Conservation (phyloP, 2,113 vertebrate genomes). For the Strix uralensis region DNA sequence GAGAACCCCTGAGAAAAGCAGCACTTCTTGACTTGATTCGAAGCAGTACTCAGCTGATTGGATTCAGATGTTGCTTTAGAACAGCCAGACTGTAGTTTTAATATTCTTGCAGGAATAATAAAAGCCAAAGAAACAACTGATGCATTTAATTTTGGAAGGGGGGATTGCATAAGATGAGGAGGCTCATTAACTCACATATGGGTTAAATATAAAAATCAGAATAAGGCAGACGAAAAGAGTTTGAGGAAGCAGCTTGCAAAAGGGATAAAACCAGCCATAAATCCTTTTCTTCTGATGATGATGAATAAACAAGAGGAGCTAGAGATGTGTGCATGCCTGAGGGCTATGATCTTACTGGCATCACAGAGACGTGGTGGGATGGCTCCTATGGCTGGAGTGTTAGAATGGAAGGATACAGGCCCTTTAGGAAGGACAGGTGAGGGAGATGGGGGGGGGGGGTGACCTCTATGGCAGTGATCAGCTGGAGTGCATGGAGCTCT, state of each 20-base stretch:
- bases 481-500: too few relatives aligned
- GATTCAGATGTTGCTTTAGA: slow-evolving; percentile 14
- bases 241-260: background rate
- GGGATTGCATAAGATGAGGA: background rate
- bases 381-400: too few relatives aligned
- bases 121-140: background rate
- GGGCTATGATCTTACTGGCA: too few relatives aligned
- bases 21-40: background rate
- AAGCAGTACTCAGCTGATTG: background rate
- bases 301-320: too few relatives aligned
- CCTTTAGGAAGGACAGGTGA: too few relatives aligned
- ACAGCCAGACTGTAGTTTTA: background rate
- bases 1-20: background rate
- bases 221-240: background rate
- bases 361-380: too few relatives aligned
- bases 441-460: too few relatives aligned
- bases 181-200: background rate
- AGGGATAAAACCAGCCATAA: background rate
- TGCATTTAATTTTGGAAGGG: background rate
- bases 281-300: background rate
- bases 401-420: too few relatives aligned
- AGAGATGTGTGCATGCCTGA: too few relatives aligned
- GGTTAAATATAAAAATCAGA: slow-evolving; percentile 16
- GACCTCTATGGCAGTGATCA: too few relatives aligned
- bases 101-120: background rate